Percentiles rank a stretch among this genome's conserved stretches.
These are phyloP conservation scores for Plotosus lineatus DNA, from an alignment of 2,113 vertebrate species.

Conservation along the genomic window DNA sequence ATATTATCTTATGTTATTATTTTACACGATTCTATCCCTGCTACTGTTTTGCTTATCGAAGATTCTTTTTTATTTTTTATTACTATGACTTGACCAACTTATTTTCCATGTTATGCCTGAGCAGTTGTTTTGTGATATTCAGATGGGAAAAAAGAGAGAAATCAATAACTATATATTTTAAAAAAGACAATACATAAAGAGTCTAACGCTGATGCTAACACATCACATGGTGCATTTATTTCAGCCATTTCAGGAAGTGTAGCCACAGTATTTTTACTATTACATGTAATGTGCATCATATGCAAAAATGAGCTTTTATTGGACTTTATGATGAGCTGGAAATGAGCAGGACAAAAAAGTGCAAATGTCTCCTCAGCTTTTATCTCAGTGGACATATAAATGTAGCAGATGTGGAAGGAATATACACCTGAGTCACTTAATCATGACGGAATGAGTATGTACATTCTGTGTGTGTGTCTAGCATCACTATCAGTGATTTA, in stretches of 20 bases:
- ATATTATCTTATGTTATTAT: too few relatives aligned
- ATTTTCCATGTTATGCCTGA: too few relatives aligned
- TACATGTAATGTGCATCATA: too few relatives aligned
- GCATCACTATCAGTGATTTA: not conserved
- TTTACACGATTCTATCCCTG: too few relatives aligned
- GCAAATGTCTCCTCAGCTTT: not conserved
- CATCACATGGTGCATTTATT: not conserved
- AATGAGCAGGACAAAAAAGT: not conserved
- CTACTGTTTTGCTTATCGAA: too few relatives aligned
- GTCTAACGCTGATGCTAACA: not conserved
- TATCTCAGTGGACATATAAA: not conserved
- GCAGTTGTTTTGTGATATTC: too few relatives aligned
- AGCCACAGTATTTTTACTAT: not conserved
- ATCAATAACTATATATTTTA: too few relatives aligned
- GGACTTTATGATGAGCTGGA: not conserved
- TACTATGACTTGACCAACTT: too few relatives aligned
- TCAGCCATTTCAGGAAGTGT: not conserved
- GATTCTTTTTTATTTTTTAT: too few relatives aligned
- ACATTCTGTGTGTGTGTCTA: not conserved
- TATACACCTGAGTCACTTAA: not conserved
- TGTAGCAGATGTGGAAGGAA: not conserved
- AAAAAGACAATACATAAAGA: too few relatives aligned
- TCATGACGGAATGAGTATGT: not conserved
- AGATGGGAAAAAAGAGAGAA: too few relatives aligned
- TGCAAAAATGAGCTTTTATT: not conserved